Conservation (phyloP, 1,140 invertebrate species). For the Fopius arisanus region DNA sequence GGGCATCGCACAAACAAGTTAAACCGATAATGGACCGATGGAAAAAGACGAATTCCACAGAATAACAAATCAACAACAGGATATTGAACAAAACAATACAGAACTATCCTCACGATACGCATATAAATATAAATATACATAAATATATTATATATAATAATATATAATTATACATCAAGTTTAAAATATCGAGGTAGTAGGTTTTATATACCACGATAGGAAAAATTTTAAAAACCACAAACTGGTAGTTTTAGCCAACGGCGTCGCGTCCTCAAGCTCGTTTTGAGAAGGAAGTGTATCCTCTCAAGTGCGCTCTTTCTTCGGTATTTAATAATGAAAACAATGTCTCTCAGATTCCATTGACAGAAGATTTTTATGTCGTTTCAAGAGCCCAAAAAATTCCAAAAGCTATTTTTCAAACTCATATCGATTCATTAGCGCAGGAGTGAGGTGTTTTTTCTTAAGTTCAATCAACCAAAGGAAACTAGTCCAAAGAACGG, state of each 20-base stretch:
- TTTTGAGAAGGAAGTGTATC: background rate
- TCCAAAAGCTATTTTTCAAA: background rate
- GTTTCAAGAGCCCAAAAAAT: background rate
- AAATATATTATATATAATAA: conserved; percentile 20
- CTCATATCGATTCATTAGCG: no score
- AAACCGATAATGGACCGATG: background rate
- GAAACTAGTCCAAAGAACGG: conserved; percentile 5
- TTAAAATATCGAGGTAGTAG: conserved; percentile 33
- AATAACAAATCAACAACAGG: background rate
- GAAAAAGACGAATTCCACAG: background rate
- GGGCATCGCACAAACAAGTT: conserved; percentile 19
- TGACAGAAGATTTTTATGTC: background rate
- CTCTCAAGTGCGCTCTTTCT: background rate
- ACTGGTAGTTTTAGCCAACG: conserved; percentile 3
- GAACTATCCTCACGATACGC: conserved; percentile 14
- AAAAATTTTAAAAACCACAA: background rate
- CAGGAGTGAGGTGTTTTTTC: background rate
- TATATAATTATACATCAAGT: conserved; percentile 15
- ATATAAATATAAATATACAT: conserved; percentile 15
- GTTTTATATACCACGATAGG: conserved; percentile 33
- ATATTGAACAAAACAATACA: conserved; percentile 1
- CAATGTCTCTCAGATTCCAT: background rate
- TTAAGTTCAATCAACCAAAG: conserved; percentile 3
- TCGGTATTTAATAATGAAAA: background rate
- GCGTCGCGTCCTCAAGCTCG: conserved; percentile 23